A percentile compares a stretch with the other conserved stretches of the same genome.
Conservation (phyloP, 2,113 vertebrate species). For the Labrus mixtus region DNA sequence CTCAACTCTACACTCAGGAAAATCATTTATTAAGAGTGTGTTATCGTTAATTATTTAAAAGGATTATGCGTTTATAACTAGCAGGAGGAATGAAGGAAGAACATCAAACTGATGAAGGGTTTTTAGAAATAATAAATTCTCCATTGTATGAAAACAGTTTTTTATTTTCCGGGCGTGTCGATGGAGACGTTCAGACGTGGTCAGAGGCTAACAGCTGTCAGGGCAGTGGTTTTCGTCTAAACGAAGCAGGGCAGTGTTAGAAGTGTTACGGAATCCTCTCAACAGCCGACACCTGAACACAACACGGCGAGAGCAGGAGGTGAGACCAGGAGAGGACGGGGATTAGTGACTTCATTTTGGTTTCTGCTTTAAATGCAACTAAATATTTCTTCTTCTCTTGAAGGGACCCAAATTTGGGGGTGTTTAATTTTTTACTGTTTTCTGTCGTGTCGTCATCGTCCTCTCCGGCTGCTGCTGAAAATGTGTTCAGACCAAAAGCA, state of each 20-base stretch:
- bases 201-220: constrained; percentile 1
- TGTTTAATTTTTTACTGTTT: too few species aligned
- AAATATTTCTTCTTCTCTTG: too few species aligned
- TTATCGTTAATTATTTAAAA: too few species aligned
- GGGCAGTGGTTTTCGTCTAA: constrained; percentile 56
- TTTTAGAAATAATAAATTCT: too few species aligned
- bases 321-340: background rate
- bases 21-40: background rate
- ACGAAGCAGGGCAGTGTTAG: constrained; percentile 59
- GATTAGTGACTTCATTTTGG: background rate
- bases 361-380: too few species aligned
- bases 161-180: background rate
- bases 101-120: too few species aligned
- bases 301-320: background rate
- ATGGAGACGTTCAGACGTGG: constrained; percentile 4
- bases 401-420: too few species aligned
- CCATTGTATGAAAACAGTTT: too few species aligned
- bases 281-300: constrained; percentile 46
- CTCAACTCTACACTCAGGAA: background rate
- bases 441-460: background rate
- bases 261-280: constrained; percentile 2
- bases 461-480: background rate
- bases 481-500: background rate
- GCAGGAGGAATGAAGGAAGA: too few species aligned
- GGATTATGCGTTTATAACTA: background rate